Evolutionary conservation across 2,888 invertebrate species (phyloP).

Genomic region (Trichacis sp.): DNA sequence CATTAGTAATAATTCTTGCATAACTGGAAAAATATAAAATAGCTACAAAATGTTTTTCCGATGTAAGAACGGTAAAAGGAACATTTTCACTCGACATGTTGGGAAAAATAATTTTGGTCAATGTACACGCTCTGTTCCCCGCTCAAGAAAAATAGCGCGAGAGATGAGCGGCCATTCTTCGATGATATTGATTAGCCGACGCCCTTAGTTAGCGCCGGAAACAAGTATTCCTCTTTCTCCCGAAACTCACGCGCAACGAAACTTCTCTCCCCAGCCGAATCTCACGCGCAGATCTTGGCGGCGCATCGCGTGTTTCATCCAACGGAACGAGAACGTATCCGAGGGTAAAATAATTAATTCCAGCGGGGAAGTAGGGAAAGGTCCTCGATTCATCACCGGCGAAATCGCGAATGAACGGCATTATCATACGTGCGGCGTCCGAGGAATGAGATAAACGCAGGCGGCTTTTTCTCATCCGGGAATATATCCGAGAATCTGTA

Average conservation of each 20-base stretch:
- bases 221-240: slow-evolving; percentile 43
- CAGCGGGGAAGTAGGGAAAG: background rate
- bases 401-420: background rate
- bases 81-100: too few species aligned
- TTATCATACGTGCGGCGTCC: background rate
- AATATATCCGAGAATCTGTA: too few species aligned
- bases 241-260: too few species aligned
- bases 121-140: too few species aligned
- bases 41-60: too few species aligned
- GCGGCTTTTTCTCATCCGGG: background rate
- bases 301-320: background rate
- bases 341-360: too few species aligned
- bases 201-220: slow-evolving; percentile 68
- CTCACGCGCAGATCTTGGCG: background rate
- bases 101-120: too few species aligned
- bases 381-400: background rate
- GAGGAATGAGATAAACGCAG: background rate
- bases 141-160: background rate
- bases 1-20: too few species aligned
- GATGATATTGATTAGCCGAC: slow-evolving; percentile 69
- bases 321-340: background rate
- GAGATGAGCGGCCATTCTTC: slow-evolving; percentile 57
- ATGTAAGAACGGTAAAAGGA: too few species aligned
- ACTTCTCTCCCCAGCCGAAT: too few species aligned
- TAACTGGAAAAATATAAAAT: too few species aligned